phyloP scores from a whole-genome alignment of 1,140 invertebrate species.

The Aradophagus sp. region DNA sequence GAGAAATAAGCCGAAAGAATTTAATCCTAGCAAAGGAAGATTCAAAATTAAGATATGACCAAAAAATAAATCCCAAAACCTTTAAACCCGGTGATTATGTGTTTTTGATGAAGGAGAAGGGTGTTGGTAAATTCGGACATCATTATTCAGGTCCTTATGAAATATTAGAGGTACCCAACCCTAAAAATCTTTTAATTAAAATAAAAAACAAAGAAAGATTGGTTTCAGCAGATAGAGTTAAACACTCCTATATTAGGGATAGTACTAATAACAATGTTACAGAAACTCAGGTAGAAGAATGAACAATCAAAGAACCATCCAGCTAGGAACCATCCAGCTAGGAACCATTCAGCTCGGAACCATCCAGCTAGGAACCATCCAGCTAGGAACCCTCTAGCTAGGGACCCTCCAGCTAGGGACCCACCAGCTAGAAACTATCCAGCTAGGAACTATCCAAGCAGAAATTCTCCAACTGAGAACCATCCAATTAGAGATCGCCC shows the following conservation, averaged over 20 bases:
- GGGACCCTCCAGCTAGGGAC: too few relatives aligned
- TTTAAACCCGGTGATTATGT: slow-evolving; percentile 15
- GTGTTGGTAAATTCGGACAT: slow-evolving; percentile 28
- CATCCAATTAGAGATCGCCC: too few relatives aligned
- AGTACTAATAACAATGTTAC: too few relatives aligned
- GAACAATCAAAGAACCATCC: too few relatives aligned
- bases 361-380: too few relatives aligned
- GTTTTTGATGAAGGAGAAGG: slow-evolving; percentile 18
- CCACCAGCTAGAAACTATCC: too few relatives aligned
- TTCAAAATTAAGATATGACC: slow-evolving; percentile 30
- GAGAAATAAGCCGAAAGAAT: slow-evolving; percentile 9
- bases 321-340: too few relatives aligned
- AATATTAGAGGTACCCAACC: slow-evolving; percentile 7
- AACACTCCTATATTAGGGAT: not conserved
- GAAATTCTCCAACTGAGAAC: too few relatives aligned
- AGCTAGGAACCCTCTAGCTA: too few relatives aligned
- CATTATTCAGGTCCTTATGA: slow-evolving; percentile 17
- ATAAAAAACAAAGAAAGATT: slow-evolving; percentile 15
- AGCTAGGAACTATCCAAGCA: too few relatives aligned
- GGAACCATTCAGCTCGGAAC: too few relatives aligned
- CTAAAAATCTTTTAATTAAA: slow-evolving; percentile 1
- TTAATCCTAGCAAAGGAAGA: slow-evolving; percentile 31
- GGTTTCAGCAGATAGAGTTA: slow-evolving; percentile 4
- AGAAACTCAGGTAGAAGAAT: too few relatives aligned
- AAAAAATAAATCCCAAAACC: slow-evolving; percentile 16